These are phyloP conservation scores for Heliconius ethilla DNA, from an alignment of 2,888 invertebrate species.

Conservation along the genomic window DNA sequence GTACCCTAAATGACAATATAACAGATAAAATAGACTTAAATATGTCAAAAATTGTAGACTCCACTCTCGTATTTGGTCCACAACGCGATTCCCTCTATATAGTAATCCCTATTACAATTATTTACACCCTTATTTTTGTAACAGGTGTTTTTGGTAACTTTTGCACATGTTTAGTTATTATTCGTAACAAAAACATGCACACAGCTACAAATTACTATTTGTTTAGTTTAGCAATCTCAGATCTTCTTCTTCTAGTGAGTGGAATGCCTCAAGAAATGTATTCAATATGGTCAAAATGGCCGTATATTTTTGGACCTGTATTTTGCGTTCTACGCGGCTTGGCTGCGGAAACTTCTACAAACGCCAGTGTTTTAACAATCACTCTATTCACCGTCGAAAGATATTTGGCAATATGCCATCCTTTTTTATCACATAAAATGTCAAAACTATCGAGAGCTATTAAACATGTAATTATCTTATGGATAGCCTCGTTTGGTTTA, in stretches of 20 bases:
- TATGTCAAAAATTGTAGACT: constrained; percentile 53
- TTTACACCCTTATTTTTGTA: constrained; percentile 89
- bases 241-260: constrained; percentile 88
- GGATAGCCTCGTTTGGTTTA: constrained; percentile 88
- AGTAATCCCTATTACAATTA: constrained; percentile 87
- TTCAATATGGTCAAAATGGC: constrained; percentile 88
- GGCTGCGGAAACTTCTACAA: constrained; percentile 90
- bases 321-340: constrained; percentile 90
- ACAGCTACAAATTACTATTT: constrained; percentile 91
- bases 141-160: constrained; percentile 91
- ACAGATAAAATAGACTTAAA: constrained; percentile 40
- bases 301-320: constrained; percentile 88
- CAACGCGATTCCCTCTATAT: constrained; percentile 82
- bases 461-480: constrained; percentile 90
- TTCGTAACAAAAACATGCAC: constrained; percentile 91
- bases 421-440: constrained; percentile 89
- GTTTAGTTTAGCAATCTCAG: constrained; percentile 92
- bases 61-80: constrained; percentile 68
- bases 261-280: constrained; percentile 93
- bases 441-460: constrained; percentile 92
- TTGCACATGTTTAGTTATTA: constrained; percentile 92
- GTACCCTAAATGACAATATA: constrained; percentile 14
- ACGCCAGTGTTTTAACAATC: constrained; percentile 89
- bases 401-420: constrained; percentile 84
- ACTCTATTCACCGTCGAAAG: constrained; percentile 92